Evolutionary conservation across 2,797 vertebrate species (phyloP).

Genomic region (Falco naumanni): DNA sequence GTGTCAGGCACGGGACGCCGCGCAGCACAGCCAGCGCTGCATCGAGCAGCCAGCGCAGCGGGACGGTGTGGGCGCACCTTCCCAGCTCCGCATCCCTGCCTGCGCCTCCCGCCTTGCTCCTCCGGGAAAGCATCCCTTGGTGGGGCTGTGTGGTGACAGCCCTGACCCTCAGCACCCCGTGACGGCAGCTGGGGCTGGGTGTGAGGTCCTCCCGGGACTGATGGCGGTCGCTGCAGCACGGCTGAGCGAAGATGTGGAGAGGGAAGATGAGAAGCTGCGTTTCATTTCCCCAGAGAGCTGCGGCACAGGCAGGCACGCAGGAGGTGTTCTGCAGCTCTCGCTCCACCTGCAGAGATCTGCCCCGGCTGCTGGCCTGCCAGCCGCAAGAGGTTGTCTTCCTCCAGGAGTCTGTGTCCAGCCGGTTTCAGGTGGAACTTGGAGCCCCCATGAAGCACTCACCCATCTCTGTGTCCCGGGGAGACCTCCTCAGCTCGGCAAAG

Average conservation of each 20-base stretch:
- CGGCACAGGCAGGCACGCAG: fast-evolving
- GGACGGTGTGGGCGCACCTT: not conserved
- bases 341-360: not conserved
- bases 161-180: not conserved
- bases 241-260: fast-evolving
- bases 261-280: not conserved
- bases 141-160: not conserved
- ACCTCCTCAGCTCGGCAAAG: not conserved
- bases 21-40: not conserved
- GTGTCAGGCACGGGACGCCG: not conserved
- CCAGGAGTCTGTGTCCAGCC: not conserved
- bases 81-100: not conserved
- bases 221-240: not conserved
- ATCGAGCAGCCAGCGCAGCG: not conserved
- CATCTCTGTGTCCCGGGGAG: fast-evolving
- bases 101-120: fast-evolving
- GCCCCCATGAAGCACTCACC: fast-evolving
- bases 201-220: fast-evolving
- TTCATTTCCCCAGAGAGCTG: not conserved
- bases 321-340: not conserved
- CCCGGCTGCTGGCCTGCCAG: not conserved
- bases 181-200: fast-evolving
- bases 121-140: not conserved
- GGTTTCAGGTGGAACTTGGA: not conserved
- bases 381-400: not conserved